phyloP scores from a whole-genome alignment of 2,888 invertebrate genomes.

The Synanthedon formicaeformis region DNA sequence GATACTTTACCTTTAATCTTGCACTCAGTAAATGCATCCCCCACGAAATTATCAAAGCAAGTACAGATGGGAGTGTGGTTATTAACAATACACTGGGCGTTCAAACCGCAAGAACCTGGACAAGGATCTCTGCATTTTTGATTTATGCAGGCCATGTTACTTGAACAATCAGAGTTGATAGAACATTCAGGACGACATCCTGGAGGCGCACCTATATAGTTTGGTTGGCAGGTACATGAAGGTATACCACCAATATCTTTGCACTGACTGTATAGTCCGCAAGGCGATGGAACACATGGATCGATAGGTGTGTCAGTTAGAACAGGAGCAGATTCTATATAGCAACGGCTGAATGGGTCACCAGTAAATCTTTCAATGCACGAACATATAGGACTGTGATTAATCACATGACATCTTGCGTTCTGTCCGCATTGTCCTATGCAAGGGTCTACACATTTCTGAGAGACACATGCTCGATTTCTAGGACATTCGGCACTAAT shows the following conservation, averaged over 20 bases:
- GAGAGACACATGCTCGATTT: constrained; percentile 75
- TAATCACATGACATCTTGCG: constrained; percentile 78
- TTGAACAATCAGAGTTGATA: constrained; percentile 81
- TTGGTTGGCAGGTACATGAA: constrained; percentile 74
- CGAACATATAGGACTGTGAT: constrained; percentile 79
- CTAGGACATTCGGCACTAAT: constrained; percentile 78
- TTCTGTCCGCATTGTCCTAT: constrained; percentile 79
- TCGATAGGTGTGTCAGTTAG: constrained; percentile 30
- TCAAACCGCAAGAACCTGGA: constrained; percentile 79
- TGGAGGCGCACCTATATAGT: constrained; percentile 78
- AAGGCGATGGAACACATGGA: constrained; percentile 75
- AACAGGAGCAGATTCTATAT: constrained; percentile 23
- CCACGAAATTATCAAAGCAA: constrained; percentile 77
- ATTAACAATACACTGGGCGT: constrained; percentile 74
- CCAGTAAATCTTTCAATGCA: constrained; percentile 73
- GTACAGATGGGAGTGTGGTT: constrained; percentile 82
- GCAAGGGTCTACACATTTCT: constrained; percentile 80
- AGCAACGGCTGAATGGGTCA: constrained; percentile 75
- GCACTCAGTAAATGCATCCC: constrained; percentile 79
- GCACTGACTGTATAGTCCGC: constrained; percentile 77
- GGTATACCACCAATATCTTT: constrained; percentile 70
- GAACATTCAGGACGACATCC: constrained; percentile 78
- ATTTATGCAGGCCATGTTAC: constrained; percentile 80
- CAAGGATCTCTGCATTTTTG: constrained; percentile 85
- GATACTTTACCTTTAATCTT: constrained; percentile 59